Conservation (phyloP, 2,113 vertebrate genomes). For the Sphyrna mokarran region DNA sequence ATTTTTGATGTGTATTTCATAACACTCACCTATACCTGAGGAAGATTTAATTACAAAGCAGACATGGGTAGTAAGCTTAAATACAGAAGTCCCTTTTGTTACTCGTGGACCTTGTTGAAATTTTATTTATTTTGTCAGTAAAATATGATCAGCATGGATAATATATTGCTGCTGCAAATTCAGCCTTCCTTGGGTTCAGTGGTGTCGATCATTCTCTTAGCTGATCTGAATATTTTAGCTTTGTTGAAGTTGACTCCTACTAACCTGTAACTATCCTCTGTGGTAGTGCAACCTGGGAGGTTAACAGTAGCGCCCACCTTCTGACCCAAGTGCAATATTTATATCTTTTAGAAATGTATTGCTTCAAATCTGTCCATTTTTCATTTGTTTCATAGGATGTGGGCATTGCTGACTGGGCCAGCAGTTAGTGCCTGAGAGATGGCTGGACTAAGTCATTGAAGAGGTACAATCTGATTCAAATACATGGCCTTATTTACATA, state of each 20-base stretch:
- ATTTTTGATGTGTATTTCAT: not conserved
- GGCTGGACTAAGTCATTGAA: not conserved
- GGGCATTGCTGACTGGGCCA: too few relatives aligned
- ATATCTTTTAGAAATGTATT: not conserved
- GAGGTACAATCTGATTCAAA: not conserved
- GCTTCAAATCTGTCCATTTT: not conserved
- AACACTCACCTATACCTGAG: not conserved
- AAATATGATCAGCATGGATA: not conserved
- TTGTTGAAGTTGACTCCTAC: not conserved
- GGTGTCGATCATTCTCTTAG: not conserved
- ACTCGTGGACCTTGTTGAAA: not conserved
- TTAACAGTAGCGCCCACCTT: not conserved
- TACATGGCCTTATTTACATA: not conserved
- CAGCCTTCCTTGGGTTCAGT: not conserved
- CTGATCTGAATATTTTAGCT: not conserved
- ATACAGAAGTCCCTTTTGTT: not conserved
- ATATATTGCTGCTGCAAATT: not conserved
- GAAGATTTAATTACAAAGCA: not conserved
- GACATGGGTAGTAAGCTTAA: not conserved
- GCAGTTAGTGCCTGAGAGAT: too few relatives aligned
- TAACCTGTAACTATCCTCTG: not conserved
- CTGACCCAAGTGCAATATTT: not conserved
- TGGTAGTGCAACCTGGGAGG: not conserved
- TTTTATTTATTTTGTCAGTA: not conserved
- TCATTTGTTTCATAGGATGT: too few relatives aligned